A percentile compares a stretch with the other conserved stretches of the same genome.
phyloP scores from a whole-genome alignment of 2,888 invertebrate species.

The Volucella bombylans region DNA sequence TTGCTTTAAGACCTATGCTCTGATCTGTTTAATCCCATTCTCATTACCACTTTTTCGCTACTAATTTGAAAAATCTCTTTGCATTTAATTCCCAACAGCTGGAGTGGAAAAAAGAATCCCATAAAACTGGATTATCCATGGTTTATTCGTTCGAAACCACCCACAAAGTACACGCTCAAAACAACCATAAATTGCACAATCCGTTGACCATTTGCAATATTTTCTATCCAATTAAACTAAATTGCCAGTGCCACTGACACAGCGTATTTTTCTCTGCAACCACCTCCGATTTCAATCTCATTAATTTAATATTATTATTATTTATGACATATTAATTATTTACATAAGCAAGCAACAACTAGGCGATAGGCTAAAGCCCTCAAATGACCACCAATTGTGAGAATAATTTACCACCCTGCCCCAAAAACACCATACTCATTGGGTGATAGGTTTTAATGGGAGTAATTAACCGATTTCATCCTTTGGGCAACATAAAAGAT shows the following conservation, averaged over 20 bases:
- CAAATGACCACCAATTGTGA: conserved; percentile 19
- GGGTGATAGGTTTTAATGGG: background rate
- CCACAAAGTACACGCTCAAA: conserved; percentile 1
- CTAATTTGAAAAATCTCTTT: too few relatives aligned
- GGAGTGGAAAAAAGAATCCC: background rate
- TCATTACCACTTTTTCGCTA: too few relatives aligned
- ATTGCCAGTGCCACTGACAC: conserved; percentile 20
- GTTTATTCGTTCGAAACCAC: conserved; percentile 1
- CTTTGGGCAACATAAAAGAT: too few relatives aligned
- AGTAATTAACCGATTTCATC: background rate
- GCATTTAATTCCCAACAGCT: background rate
- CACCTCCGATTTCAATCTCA: conserved; percentile 9
- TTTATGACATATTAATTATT: conserved; percentile 64
- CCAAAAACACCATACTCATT: background rate
- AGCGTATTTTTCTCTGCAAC: background rate
- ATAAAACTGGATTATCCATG: conserved; percentile 24
- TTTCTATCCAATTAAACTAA: conserved; percentile 48
- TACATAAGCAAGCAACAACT: conserved; percentile 55
- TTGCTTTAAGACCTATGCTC: too few relatives aligned
- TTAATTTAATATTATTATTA: conserved; percentile 46
- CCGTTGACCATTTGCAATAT: conserved; percentile 18
- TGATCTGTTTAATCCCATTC: too few relatives aligned
- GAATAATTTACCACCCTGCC: conserved; percentile 16
- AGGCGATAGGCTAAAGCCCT: conserved; percentile 18
- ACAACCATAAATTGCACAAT: conserved; percentile 30